Evolutionary conservation across 1,140 invertebrate species (phyloP), one percentile per base, ranked within the genome.

Genomic region (Bombus sylvicola): DNA sequence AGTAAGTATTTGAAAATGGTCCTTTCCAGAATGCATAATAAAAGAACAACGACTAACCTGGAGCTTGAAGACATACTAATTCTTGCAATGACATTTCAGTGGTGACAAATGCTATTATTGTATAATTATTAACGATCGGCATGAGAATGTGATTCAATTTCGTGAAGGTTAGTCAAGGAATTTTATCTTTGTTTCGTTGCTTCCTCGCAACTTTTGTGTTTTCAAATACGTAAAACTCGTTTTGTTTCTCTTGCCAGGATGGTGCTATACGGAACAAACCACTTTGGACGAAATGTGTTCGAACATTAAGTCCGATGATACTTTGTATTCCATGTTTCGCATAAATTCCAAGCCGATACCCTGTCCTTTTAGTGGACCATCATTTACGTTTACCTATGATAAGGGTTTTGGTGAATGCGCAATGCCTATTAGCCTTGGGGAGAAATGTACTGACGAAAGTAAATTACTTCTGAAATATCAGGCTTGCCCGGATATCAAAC

Each of bases 371-470:
- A 96, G 96, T 86, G 96, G 96, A 6, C 96, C 97, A n/a, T 97
- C 97, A 0, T 97, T 97, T 94, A 97, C 97, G 0, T 98, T 98
- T 93, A 97, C 97, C 9, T 98, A 98, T 92, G 97, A 96, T 92
- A 95, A 97, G 25, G 97, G 96, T 15, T 94, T 94, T 68, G 96
- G 96, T 5, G 96, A 97, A 75, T 97, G 97, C 90, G 83, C 83
- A 8, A 94, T 95, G 69, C 96, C 96, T 9, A 93, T 96, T 53
- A 97, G 96, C 41, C 95, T 95, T 57, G 96, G 96, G 37, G 97
- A 97, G 85, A 96, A 96, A 59, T 97, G 97, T 91, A 97, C 96
- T 3, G 96, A 97, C 81, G 95, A 96, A 28, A 96, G 95, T 76
- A 95, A 96, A 71, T 92, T 97, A 12, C 92, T 97, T 4, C 95